Percentiles rank a stretch among this genome's conserved stretches.
phyloP scores from a whole-genome alignment of 2,113 vertebrate species.

The Zosterops pallidus region DNA sequence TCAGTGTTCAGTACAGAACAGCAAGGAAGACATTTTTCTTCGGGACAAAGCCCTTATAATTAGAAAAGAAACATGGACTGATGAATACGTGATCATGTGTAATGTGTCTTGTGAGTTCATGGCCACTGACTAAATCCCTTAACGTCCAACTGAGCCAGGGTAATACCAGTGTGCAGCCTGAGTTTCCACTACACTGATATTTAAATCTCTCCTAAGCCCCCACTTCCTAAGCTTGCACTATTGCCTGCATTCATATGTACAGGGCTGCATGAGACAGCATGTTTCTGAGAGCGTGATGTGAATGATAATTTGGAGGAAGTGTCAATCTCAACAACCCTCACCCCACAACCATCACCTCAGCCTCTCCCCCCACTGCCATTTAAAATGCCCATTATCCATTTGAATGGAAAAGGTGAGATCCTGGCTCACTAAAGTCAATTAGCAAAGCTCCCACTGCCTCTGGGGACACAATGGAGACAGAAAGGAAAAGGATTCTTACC shows the following conservation, averaged over 20 bases:
- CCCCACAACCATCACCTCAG: neutral
- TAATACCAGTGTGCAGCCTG: neutral
- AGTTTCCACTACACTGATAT: neutral
- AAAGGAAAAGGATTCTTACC: neutral
- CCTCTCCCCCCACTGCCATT: neutral
- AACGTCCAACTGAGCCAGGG: neutral
- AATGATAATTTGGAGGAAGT: slow-evolving; percentile 26
- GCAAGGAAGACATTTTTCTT: neutral
- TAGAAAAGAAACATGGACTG: neutral
- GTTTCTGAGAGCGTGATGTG: neutral
- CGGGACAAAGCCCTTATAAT: neutral
- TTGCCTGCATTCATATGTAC: neutral
- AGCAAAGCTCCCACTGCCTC: slow-evolving; percentile 7
- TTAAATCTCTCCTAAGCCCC: slow-evolving; percentile 7
- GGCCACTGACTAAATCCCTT: neutral
- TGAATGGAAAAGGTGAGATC: slow-evolving; percentile 38
- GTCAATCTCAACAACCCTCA: neutral
- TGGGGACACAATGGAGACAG: neutral
- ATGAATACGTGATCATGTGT: neutral
- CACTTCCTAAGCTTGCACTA: neutral
- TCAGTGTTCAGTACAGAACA: neutral
- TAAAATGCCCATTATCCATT: slow-evolving; percentile 3
- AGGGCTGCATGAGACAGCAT: neutral
- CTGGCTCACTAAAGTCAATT: neutral
- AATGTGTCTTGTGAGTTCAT: neutral